Base-by-base conservation (phyloP, 2,797 vertebrate genomes). In the Acipenser ruthenus region DNA sequence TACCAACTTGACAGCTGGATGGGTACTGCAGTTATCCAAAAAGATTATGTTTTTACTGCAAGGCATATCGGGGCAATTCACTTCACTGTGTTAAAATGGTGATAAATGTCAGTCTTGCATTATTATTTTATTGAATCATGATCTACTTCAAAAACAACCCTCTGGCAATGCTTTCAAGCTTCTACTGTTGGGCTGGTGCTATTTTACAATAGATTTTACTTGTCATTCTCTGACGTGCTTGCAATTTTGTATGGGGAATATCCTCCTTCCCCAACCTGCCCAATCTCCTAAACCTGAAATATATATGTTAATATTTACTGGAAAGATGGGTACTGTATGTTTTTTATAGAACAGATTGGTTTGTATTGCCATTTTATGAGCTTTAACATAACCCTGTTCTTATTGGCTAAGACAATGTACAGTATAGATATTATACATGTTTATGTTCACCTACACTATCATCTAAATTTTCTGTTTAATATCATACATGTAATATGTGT, bases 101-200 rank as follows among this genome's bases (percentile, higher is more conserved):
- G 50, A 68, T 68, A 51, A 50, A 68, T 64, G 63, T 63, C 67
- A 68, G 13, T n/a, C 15, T 55, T 62, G 67, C 67, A 64, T 68
- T 60, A 60, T 64, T 63, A 64, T 64, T 68, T 51, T 50, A 48
- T 64, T 68, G 53, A 68, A 66, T 66, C 65, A 66, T 59, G 65
- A 59, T 65, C 53, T 55, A 65, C 53, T 65, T 53, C 58, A 56
- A 58, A 66, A 66, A 66, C 65, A 53, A 49, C 59, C 65, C 58
- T 47, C 47, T 37, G 23, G 58, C 59, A 58, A 65, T 58, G 52
- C 37, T 59, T 66, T 13, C 47, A 12, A 53, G 65, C 65, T 58
- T 66, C 65, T 59, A 37, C 23, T 37, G 55, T 48, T 49, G 53
- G 48, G 55, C 55, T 10, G 11, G 12, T 58, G 55, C 12, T 13